Evolutionary conservation across 2,797 vertebrate genomes (phyloP), one percentile per base, ranked within the genome.

Genomic region (Rhinella marina): DNA sequence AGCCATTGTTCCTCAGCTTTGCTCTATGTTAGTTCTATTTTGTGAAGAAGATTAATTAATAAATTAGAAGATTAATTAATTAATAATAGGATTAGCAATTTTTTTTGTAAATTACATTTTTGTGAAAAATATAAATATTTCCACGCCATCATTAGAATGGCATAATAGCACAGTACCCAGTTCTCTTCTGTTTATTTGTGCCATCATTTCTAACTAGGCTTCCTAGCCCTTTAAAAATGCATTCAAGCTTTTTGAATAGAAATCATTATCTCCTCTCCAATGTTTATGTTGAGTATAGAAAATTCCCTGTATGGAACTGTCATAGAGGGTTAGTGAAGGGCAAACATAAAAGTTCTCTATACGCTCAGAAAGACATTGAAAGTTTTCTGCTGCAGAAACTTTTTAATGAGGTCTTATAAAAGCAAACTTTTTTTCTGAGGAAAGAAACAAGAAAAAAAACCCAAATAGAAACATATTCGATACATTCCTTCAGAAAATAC

Each of bases 401-500:
- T 84, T 77, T 84, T 84, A 84, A 84, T 72, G 82, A 84, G 82
- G 54, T 52, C 56, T 73, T 83, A 32, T 7, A 82, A 70, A 56
- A 73, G 29, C 54, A 73, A 84, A 72, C 27, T 54, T 73, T 84
- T 32, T 83, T 7, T 21, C 9, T 1, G 29, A 19, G 17, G 17
- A 29, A 41, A 72, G 56, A 82, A 27, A 48, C 27, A 48, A 10
- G 29, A n/a, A 29, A 84, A 21, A 59, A 32, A 54, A n/a, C n/a
- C n/a, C 17, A n/a, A n/a, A 70, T 13, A 7, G 8, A 68, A 72
- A 70, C 27, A 72, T 72, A 57, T 57, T 16, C 2, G 5, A 48
- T 81, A 25, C 27, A 32, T 72, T 72, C 27, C 19, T 41, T 62
- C 1, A 41, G 68, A 9, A 72, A 21, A 3, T 41, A 6, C 41